These are phyloP conservation scores for Leptinotarsa juncta DNA, from an alignment of 2,888 invertebrate genomes.

Conservation along the genomic window DNA sequence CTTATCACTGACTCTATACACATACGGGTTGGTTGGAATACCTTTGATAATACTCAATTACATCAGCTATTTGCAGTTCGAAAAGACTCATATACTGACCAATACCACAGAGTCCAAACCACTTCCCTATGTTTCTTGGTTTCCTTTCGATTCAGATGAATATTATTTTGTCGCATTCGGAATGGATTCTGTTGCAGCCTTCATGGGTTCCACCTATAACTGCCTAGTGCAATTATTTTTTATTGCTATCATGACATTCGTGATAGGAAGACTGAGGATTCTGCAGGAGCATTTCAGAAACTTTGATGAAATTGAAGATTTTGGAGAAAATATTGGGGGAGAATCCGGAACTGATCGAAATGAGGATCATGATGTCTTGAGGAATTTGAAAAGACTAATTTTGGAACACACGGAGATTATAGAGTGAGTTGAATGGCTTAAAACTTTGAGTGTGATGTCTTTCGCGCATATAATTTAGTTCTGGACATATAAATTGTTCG, in stretches of 20 bases:
- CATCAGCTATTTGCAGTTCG: slow-evolving; percentile 14
- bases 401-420: slow-evolving; percentile 15
- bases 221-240: slow-evolving; percentile 18
- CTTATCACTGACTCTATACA: slow-evolving; percentile 6
- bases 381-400: neutral
- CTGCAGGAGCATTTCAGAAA: slow-evolving; percentile 24
- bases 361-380: neutral
- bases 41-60: slow-evolving; percentile 9
- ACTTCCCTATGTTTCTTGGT: slow-evolving; percentile 1
- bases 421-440: neutral
- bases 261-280: slow-evolving; percentile 21
- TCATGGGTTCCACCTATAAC: slow-evolving; percentile 20
- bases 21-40: slow-evolving; percentile 11
- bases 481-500: no score
- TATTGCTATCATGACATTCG: slow-evolving; percentile 19
- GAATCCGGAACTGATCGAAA: neutral
- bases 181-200: neutral
- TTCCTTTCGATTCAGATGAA: slow-evolving; percentile 23
- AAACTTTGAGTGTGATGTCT: neutral
- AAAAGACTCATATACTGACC: neutral
- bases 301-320: neutral
- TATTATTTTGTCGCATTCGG: slow-evolving; percentile 16
- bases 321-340: neutral
- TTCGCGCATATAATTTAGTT: no score
- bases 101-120: slow-evolving; percentile 17